phyloP scores from a whole-genome alignment of 2,888 invertebrate species.

The Drosophila diplacantha region DNA sequence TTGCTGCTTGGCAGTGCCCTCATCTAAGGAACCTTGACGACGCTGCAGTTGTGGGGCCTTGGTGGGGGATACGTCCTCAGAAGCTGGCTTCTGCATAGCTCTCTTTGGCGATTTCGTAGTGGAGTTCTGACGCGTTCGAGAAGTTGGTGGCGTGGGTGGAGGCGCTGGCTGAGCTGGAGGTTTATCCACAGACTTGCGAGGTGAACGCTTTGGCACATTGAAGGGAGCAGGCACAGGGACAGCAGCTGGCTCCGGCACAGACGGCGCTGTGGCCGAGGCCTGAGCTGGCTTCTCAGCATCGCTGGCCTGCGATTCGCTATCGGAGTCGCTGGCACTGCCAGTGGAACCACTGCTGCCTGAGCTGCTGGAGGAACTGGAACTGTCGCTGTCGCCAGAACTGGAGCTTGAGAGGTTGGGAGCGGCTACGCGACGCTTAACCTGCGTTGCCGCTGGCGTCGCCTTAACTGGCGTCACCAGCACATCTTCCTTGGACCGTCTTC shows the following conservation, averaged over 20 bases:
- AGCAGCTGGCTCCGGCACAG: constrained; percentile 2
- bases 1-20: constrained; percentile 34
- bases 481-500: constrained; percentile 69
- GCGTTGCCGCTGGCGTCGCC: constrained; percentile 33
- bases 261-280: constrained; percentile 1
- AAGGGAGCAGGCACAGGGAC: constrained; percentile 17
- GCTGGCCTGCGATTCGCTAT: constrained; percentile 45
- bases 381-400: constrained; percentile 70
- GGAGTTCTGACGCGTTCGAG: constrained; percentile 57
- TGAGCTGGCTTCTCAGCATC: constrained; percentile 38
- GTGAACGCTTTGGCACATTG: constrained; percentile 66
- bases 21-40: constrained; percentile 71
- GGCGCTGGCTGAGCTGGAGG: constrained; percentile 21
- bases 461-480: constrained; percentile 2
- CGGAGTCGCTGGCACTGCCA: constrained; percentile 64
- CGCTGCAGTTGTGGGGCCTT: constrained; percentile 41
- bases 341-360: constrained; percentile 64
- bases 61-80: constrained; percentile 31
- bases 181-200: constrained; percentile 67
- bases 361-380: constrained; percentile 62
- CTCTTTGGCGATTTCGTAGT: constrained; percentile 66
- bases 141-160: constrained; percentile 23
- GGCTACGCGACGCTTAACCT: constrained; percentile 58
- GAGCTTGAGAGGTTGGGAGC: constrained; percentile 68
- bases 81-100: constrained; percentile 57